A percentile compares a stretch with the other conserved stretches of the same genome.
Conservation (phyloP, 2,888 invertebrate genomes). For the Clivina fossor region DNA sequence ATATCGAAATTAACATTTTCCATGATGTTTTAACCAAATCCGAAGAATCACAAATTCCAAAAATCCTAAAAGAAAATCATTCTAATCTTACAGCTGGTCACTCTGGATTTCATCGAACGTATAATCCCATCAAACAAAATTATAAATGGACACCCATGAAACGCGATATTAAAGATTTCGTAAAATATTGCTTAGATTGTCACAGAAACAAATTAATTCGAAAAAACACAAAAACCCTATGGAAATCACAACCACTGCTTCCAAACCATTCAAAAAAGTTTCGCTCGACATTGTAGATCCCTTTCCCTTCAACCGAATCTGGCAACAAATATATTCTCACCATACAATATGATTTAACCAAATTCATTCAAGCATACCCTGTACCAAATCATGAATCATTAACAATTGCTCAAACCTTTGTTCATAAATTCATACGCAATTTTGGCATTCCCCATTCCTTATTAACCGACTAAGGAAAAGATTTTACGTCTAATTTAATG, state of each 20-base stretch:
- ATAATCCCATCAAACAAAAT: conserved; percentile 40
- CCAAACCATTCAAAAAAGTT: conserved; percentile 43
- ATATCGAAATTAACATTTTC: conserved; percentile 38
- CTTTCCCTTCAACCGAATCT: conserved; percentile 41
- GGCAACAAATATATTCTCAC: conserved; percentile 48
- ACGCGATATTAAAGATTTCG: conserved; percentile 44
- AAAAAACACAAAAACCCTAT: conserved; percentile 39
- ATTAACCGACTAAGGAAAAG: conserved; percentile 21
- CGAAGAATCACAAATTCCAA: conserved; percentile 34
- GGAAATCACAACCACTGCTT: conserved; percentile 42
- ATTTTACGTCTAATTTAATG: conserved; percentile 24
- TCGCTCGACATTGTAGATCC: conserved; percentile 47
- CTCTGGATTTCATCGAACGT: conserved; percentile 40
- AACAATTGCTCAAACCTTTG: conserved; percentile 44
- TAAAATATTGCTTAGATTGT: conserved; percentile 41
- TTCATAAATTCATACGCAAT: conserved; percentile 39
- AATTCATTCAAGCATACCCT: conserved; percentile 45
- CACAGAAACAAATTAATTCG: conserved; percentile 40
- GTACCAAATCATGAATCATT: conserved; percentile 45
- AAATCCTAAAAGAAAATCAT: conserved; percentile 40
- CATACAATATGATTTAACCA: conserved; percentile 47
- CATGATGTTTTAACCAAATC: conserved; percentile 31
- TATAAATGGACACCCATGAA: conserved; percentile 46
- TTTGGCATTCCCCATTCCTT: conserved; percentile 35
- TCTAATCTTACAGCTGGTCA: conserved; percentile 39